phyloP scores from a whole-genome alignment of 2,797 vertebrate species.

The Buphagus erythrorhynchus region DNA sequence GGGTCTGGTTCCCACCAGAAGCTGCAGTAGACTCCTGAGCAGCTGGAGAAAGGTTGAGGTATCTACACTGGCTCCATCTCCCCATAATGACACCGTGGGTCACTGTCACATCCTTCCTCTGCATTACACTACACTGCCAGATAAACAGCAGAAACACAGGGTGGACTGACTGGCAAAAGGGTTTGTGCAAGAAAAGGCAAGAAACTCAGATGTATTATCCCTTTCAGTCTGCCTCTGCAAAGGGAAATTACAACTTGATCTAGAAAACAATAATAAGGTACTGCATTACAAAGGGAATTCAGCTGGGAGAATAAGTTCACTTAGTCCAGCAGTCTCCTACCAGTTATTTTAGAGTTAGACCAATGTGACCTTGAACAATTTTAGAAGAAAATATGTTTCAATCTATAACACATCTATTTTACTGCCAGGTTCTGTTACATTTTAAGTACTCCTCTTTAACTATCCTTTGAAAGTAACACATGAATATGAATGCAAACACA shows the following conservation, averaged over 20 bases:
- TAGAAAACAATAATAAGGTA: background rate
- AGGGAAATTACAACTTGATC: background rate
- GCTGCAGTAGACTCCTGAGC: background rate
- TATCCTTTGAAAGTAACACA: background rate
- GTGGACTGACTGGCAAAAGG: background rate
- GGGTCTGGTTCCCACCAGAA: background rate
- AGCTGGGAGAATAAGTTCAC: background rate
- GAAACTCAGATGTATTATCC: no score
- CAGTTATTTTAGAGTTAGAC: background rate
- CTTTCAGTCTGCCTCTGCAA: background rate
- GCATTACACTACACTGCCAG: accelerated
- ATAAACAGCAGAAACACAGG: background rate
- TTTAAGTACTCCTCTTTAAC: background rate
- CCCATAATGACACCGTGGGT: accelerated
- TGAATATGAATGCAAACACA: background rate
- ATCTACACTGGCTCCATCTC: background rate
- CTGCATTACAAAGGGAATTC: background rate
- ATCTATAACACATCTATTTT: background rate
- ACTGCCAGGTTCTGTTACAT: background rate
- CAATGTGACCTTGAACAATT: background rate
- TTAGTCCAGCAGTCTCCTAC: background rate
- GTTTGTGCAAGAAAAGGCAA: background rate
- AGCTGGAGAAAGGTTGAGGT: background rate
- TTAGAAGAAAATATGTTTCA: background rate
- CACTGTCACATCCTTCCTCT: background rate